phyloP scores from a whole-genome alignment of 2,113 vertebrate species.

The Tetraodon nigroviridis region DNA sequence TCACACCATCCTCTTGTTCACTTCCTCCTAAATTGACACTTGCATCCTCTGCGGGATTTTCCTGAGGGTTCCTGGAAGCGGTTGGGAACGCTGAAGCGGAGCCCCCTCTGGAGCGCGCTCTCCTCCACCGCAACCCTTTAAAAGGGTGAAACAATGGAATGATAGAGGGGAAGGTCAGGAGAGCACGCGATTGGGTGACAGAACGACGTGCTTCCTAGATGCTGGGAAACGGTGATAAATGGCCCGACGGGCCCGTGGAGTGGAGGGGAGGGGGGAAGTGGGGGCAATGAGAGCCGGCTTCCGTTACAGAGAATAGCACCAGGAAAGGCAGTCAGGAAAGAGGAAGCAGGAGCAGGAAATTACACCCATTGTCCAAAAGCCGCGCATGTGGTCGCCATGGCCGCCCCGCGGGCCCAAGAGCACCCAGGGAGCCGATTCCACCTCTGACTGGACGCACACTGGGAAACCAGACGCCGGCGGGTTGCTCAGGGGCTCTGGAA shows the following conservation, averaged over 20 bases:
- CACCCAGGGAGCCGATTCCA: constrained; percentile 25
- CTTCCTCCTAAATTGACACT: constrained; percentile 39
- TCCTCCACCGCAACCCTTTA: constrained; percentile 38
- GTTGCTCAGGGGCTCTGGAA: background rate
- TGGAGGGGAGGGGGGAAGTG: constrained; percentile 7
- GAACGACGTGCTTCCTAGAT: constrained; percentile 55
- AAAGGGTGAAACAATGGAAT: constrained; percentile 55
- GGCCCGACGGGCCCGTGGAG: constrained; percentile 39
- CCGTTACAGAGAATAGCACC: constrained; percentile 64
- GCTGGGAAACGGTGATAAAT: constrained; percentile 63
- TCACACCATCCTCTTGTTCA: constrained; percentile 24
- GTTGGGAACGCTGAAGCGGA: constrained; percentile 8
- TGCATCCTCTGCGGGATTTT: constrained; percentile 38
- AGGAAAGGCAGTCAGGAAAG: constrained; percentile 73
- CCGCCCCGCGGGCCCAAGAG: constrained; percentile 43
- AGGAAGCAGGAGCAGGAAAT: constrained; percentile 72
- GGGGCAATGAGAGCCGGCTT: constrained; percentile 38
- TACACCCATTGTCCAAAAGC: constrained; percentile 69
- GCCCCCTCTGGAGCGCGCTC: constrained; percentile 13
- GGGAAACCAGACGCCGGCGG: constrained; percentile 28
- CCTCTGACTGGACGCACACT: constrained; percentile 10
- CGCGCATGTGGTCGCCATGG: constrained; percentile 41
- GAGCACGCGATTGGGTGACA: constrained; percentile 51
- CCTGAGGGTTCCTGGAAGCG: constrained; percentile 46
- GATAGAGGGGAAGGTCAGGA: constrained; percentile 54